Base-by-base conservation (phyloP, 2,888 invertebrate species). In the Noctua comes region DNA sequence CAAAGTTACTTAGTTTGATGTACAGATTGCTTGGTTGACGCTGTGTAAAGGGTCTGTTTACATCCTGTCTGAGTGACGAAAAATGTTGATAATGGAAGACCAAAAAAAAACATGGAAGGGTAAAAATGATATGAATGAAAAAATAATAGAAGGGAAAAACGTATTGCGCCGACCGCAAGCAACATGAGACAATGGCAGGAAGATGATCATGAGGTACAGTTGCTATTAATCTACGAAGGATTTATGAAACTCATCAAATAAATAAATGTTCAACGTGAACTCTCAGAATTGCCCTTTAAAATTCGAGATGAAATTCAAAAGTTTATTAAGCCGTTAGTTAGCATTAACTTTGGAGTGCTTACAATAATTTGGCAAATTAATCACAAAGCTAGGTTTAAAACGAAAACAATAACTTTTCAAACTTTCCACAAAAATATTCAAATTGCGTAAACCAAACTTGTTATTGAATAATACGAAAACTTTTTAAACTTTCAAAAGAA, bases 361-460 rank as follows among this genome's bases (percentile, higher is more conserved):
- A 40, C 16, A 71, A 31, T 36, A 62, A 73, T 73, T 79, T 48
- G 11, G 57, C 11, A 66, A 72, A 79, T 79, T 79, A 51, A 79
- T 72, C 18, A 62, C 24, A 62, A 68, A 79, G 36, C 24, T 21
- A 46, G 59, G 43, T 43, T 73, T 31, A 79, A 66, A 43, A 43
- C 43, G 5, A 73, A 79, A 80, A 80, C 80, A 80, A 54, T 68
- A 78, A 70, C 24, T 78, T 46, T n/a, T 54, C 40, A 57, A 79
- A 66, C 48, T 79, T 65, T 57, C 24, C 16, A 57, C 65, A 72
- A 66, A 79, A 79, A 79, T 71, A 79, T 72, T 59, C 31, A 66
- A 72, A 51, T 71, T 40, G 7, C 10, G 21, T n/a, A 2, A 79
- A 66, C 72, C 16, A 59, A 59, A 59, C 31, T 71, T 65, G 54